phyloP scores from a whole-genome alignment of 2,888 invertebrate species.

The Phyllotreta striolata region DNA sequence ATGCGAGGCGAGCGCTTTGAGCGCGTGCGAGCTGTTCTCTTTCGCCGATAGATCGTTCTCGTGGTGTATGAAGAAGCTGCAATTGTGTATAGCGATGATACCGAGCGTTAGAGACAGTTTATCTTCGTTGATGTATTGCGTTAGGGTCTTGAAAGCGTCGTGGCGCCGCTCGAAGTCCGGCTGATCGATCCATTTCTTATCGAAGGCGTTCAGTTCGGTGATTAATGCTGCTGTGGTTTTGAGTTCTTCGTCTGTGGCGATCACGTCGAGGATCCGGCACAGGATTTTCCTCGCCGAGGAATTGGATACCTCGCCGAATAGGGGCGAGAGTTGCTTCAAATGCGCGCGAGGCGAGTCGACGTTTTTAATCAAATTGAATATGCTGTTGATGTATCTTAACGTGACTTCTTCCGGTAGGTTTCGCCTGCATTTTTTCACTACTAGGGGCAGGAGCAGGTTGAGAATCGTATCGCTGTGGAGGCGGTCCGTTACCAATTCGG shows the following conservation, averaged over 20 bases:
- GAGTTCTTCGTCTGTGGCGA: slow-evolving; percentile 62
- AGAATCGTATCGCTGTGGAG: slow-evolving; percentile 74
- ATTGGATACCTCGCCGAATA: slow-evolving; percentile 74
- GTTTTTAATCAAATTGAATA: slow-evolving; percentile 77
- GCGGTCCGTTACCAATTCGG: slow-evolving; percentile 75
- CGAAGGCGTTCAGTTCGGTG: slow-evolving; percentile 83
- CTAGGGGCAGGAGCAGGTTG: slow-evolving; percentile 75
- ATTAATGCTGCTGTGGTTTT: slow-evolving; percentile 66
- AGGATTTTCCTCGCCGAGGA: slow-evolving; percentile 75
- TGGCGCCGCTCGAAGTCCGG: slow-evolving; percentile 88
- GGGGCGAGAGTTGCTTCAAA: slow-evolving; percentile 73
- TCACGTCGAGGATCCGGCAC: slow-evolving; percentile 68
- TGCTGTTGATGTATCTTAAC: slow-evolving; percentile 73
- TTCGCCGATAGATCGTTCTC: slow-evolving; percentile 85
- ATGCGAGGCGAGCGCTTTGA: slow-evolving; percentile 74
- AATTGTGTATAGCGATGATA: slow-evolving; percentile 81
- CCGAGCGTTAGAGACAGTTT: slow-evolving; percentile 71
- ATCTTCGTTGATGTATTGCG: slow-evolving; percentile 62
- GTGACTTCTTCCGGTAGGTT: slow-evolving; percentile 74
- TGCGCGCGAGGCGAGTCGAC: slow-evolving; percentile 72
- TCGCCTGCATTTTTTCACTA: slow-evolving; percentile 70
- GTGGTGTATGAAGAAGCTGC: slow-evolving; percentile 77
- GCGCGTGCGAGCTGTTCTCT: slow-evolving; percentile 78
- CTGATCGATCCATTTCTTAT: slow-evolving; percentile 89
- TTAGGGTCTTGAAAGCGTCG: slow-evolving; percentile 77